Conservation (phyloP, 2,888 invertebrate species). For the Smittia sp. region DNA sequence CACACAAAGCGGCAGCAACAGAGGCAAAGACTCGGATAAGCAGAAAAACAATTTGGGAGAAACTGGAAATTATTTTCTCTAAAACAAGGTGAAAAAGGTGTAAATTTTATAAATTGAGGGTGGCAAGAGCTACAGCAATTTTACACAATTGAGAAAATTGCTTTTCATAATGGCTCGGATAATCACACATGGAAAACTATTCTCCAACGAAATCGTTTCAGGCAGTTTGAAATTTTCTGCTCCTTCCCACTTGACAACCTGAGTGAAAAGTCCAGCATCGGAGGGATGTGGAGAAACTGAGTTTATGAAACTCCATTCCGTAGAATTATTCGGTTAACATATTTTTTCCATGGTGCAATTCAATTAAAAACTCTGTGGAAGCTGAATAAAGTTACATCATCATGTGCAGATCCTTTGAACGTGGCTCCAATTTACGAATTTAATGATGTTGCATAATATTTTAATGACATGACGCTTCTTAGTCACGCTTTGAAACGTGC, state of each 20-base stretch:
- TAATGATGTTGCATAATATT: background rate
- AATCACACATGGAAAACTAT: conserved; percentile 22
- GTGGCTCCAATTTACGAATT: background rate
- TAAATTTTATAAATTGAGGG: conserved; percentile 4
- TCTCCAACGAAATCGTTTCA: conserved; percentile 10
- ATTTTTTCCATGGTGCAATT: background rate
- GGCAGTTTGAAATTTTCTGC: background rate
- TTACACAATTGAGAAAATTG: conserved; percentile 21
- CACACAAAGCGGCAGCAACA: background rate
- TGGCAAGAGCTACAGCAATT: conserved; percentile 8
- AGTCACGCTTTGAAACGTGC: background rate
- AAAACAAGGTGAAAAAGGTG: conserved; percentile 28
- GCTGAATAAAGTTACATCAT: background rate
- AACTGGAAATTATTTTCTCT: conserved; percentile 6
- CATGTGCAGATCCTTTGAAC: too few relatives aligned
- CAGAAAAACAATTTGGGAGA: conserved; percentile 1
- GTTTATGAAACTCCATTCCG: background rate
- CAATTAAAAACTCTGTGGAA: background rate
- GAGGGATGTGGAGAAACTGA: background rate
- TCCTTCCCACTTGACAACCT: background rate
- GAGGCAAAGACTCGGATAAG: background rate
- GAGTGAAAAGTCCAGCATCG: background rate
- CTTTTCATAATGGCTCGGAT: conserved; percentile 16
- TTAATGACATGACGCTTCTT: background rate
- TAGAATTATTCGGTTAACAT: background rate